Percentiles rank a stretch among this genome's conserved stretches.
Evolutionary conservation across 2,113 vertebrate species (phyloP).

Genomic region (Pelmatolapia mariae): DNA sequence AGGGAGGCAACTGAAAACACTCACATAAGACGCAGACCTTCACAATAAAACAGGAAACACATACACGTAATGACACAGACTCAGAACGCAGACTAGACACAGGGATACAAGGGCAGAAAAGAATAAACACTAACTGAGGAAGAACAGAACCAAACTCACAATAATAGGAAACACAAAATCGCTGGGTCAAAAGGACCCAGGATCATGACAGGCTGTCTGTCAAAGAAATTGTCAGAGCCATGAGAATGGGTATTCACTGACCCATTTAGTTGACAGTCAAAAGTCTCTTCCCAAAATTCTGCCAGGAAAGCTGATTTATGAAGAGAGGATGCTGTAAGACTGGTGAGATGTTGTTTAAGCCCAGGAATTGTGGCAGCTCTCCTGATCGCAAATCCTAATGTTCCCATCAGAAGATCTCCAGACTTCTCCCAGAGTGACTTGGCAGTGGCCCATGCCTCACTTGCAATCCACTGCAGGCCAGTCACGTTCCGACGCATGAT

Average conservation of each 20-base stretch:
- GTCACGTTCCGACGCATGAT: conserved; percentile 51
- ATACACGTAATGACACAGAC: no score
- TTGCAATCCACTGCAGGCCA: conserved; percentile 66
- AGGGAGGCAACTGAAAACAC: no score
- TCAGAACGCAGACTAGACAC: no score
- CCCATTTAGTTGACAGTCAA: conserved; percentile 56
- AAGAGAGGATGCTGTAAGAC: background rate
- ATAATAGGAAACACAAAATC: no score
- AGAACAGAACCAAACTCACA: no score
- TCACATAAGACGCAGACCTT: no score
- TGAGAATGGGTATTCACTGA: conserved; percentile 55
- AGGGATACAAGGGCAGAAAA: no score
- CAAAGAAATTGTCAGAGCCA: background rate
- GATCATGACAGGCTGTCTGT: conserved; percentile 14
- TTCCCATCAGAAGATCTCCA: conserved; percentile 53
- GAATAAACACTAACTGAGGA: no score
- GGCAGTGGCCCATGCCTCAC: conserved; percentile 70
- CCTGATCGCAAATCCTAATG: conserved; percentile 67
- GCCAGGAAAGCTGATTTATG: conserved; percentile 38
- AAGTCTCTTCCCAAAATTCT: conserved; percentile 71
- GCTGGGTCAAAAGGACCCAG: no score
- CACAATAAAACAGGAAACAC: no score
- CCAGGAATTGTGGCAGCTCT: conserved; percentile 59
- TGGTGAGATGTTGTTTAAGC: conserved; percentile 43
- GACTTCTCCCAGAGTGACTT: conserved; percentile 58